These are phyloP conservation scores for Mionectes olivaceus DNA, from an alignment of 2,797 vertebrate genomes.

Conservation along the genomic window DNA sequence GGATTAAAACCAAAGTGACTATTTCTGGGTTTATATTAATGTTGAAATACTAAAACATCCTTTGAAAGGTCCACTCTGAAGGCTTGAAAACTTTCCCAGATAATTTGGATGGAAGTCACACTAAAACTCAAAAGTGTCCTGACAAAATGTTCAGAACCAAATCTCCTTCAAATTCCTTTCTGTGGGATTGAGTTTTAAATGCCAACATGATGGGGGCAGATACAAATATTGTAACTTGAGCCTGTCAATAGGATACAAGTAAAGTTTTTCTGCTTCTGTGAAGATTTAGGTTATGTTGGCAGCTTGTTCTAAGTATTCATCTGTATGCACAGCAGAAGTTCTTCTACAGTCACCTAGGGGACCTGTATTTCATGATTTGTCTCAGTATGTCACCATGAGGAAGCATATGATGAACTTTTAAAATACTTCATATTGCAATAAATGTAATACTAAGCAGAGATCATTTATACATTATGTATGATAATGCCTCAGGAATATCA, in stretches of 20 bases:
- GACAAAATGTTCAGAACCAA: not conserved
- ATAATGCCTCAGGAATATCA: constrained; percentile 40
- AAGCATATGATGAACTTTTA: constrained; percentile 32
- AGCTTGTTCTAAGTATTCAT: not conserved
- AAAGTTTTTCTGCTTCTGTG: not conserved
- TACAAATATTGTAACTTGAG: not conserved
- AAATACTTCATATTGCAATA: constrained; percentile 33
- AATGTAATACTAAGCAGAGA: constrained; percentile 31
- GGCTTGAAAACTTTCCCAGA: not conserved
- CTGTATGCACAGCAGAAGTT: not conserved
- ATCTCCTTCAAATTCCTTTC: not conserved
- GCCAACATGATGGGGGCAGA: not conserved
- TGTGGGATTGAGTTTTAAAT: not conserved
- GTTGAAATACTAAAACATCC: not conserved
- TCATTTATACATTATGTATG: constrained; percentile 51
- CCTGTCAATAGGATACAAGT: not conserved
- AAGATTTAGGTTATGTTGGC: not conserved
- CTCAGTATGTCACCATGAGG: not conserved
- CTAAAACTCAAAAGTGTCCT: not conserved
- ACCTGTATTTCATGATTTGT: constrained; percentile 2
- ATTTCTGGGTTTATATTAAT: not conserved
- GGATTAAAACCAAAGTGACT: not conserved
- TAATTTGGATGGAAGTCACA: not conserved
- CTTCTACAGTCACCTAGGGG: not conserved
- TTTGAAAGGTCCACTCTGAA: not conserved